Percentiles rank a stretch among this genome's conserved stretches.
These are phyloP conservation scores for Acipenser oxyrinchus DNA, from an alignment of 2,797 vertebrate genomes.

Conservation along the genomic window DNA sequence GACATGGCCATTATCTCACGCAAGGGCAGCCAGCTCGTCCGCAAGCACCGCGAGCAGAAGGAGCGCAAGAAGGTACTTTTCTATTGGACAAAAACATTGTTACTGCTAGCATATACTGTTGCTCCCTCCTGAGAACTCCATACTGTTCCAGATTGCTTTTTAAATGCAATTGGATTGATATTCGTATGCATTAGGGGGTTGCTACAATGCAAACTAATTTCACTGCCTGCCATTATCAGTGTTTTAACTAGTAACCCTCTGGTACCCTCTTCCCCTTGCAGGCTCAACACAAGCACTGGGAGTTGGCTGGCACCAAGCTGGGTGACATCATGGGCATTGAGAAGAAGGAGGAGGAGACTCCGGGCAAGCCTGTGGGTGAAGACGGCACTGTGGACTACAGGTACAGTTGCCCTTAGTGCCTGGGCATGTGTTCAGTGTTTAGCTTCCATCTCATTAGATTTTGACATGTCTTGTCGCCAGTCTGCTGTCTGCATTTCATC, in stretches of 20 bases:
- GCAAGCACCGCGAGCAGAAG: constrained; percentile 95
- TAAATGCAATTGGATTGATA: no score
- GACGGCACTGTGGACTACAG: constrained; percentile 95
- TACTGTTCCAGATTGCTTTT: no score
- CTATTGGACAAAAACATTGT: background rate
- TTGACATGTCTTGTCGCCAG: no score
- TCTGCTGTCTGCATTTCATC: no score
- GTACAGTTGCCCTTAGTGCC: constrained; percentile 40
- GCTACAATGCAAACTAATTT: no score
- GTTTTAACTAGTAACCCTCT: background rate
- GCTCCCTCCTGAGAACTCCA: no score
- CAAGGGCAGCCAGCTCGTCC: constrained; percentile 92
- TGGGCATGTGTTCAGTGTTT: background rate
- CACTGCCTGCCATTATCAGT: background rate
- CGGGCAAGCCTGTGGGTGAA: constrained; percentile 64
- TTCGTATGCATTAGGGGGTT: no score
- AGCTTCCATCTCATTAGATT: no score
- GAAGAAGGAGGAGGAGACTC: constrained; percentile 75
- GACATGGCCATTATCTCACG: constrained; percentile 97
- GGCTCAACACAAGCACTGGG: constrained; percentile 99
- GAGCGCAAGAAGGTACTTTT: constrained; percentile 86
- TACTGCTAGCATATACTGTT: no score
- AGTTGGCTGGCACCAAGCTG: constrained; percentile 92
- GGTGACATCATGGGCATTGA: constrained; percentile 97
- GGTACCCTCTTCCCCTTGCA: constrained; percentile 36